Conservation (phyloP, 2,888 invertebrate species). For the Tenodera sinensis region DNA sequence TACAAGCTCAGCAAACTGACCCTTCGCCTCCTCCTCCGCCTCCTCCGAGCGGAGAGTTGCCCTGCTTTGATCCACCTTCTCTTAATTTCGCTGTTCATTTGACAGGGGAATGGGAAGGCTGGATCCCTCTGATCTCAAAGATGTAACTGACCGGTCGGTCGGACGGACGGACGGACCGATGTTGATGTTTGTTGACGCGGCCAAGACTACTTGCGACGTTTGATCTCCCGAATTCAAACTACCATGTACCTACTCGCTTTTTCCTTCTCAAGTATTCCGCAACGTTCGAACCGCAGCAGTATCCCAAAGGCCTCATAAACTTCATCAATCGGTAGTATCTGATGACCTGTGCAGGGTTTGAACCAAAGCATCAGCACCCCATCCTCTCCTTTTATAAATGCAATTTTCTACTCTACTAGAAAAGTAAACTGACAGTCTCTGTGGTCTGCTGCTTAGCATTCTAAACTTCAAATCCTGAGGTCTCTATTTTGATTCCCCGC, state of each 20-base stretch:
- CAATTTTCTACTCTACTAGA: background rate
- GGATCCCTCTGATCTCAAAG: background rate
- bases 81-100: background rate
- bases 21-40: background rate
- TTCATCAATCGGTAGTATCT: background rate
- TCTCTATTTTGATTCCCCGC: too few relatives aligned
- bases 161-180: too few relatives aligned
- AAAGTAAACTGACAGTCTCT: too few relatives aligned
- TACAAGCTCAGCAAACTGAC: background rate
- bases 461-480: too few relatives aligned
- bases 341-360: background rate
- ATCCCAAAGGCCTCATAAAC: background rate
- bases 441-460: too few relatives aligned
- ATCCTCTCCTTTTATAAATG: background rate
- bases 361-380: background rate
- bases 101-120: background rate
- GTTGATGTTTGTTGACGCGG: background rate
- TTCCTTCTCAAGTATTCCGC: background rate
- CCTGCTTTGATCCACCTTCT: background rate
- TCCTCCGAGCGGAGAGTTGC: background rate
- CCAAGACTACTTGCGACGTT: background rate
- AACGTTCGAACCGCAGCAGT: background rate
- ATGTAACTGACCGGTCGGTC: background rate
- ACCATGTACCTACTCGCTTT: background rate
- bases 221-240: background rate